phyloP scores from a whole-genome alignment of 2,888 invertebrate genomes.

The Selenia dentaria region DNA sequence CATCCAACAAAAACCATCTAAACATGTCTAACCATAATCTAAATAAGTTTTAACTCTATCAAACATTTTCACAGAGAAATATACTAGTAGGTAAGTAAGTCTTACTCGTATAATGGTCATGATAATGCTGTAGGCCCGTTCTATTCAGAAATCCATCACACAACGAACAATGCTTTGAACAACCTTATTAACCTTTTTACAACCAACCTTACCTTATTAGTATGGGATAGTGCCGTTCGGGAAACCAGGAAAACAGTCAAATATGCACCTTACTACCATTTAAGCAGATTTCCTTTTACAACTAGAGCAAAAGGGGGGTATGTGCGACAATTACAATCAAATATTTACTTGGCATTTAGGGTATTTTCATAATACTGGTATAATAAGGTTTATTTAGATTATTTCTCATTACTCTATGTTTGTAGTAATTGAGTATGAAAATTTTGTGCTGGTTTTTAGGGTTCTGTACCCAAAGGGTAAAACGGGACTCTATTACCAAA shows the following conservation, averaged over 20 bases:
- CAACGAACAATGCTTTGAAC: conserved; percentile 9
- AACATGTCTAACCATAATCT: too few species aligned
- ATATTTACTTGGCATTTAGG: conserved; percentile 3
- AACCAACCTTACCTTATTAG: neutral
- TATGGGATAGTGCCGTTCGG: neutral
- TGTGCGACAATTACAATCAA: conserved; percentile 2
- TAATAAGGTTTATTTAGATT: neutral
- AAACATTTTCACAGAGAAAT: too few species aligned
- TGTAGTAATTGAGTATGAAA: too few species aligned
- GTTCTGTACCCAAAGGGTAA: too few species aligned
- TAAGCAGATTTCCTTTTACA: conserved; percentile 8
- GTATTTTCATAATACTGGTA: conserved; percentile 8
- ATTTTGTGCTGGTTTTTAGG: too few species aligned
- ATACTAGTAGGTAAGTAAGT: too few species aligned
- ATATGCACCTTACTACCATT: neutral
- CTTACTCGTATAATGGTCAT: too few species aligned
- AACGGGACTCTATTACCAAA: too few species aligned
- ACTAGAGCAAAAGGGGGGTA: neutral
- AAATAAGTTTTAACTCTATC: too few species aligned
- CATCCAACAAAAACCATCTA: too few species aligned
- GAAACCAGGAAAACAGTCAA: conserved; percentile 3
- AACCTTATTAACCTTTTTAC: conserved; percentile 2
- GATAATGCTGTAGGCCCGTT: too few species aligned
- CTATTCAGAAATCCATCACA: neutral
- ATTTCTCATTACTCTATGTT: too few species aligned